A percentile compares a stretch with the other conserved stretches of the same genome.
Conservation (phyloP, 1,140 invertebrate genomes). For the Proctacanthus coquilletti region DNA sequence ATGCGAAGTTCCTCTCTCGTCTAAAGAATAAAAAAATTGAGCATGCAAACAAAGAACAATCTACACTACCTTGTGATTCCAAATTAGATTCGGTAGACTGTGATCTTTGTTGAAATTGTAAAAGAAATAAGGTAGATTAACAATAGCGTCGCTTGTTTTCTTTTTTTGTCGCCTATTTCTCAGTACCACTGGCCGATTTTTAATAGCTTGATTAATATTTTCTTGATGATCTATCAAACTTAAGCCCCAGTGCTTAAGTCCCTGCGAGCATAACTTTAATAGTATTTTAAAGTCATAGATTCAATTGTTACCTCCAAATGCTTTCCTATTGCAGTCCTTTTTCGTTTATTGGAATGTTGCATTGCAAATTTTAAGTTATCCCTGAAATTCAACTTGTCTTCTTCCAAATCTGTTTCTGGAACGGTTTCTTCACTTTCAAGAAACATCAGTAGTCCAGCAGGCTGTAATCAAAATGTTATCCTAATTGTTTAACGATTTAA, state of each 20-base stretch:
- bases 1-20: slow-evolving; percentile 89
- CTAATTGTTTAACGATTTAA: neutral
- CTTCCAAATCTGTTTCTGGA: slow-evolving; percentile 52
- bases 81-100: slow-evolving; percentile 89
- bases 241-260: slow-evolving; percentile 30
- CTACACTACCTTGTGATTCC: slow-evolving; percentile 80
- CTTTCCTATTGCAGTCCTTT: slow-evolving; percentile 55
- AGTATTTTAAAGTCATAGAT: neutral
- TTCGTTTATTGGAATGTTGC: slow-evolving; percentile 48
- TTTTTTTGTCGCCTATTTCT: slow-evolving; percentile 79
- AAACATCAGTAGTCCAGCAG: slow-evolving; percentile 75
- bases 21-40: slow-evolving; percentile 30
- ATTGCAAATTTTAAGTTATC: slow-evolving; percentile 93
- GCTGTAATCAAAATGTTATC: slow-evolving; percentile 39
- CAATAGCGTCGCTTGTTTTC: slow-evolving; percentile 55
- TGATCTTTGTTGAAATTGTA: slow-evolving; percentile 93
- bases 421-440: slow-evolving; percentile 78
- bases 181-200: slow-evolving; percentile 71
- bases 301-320: slow-evolving; percentile 63
- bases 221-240: slow-evolving; percentile 28
- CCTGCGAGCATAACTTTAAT: slow-evolving; percentile 8
- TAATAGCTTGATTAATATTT: slow-evolving; percentile 24
- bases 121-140: slow-evolving; percentile 89
- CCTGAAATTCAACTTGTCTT: slow-evolving; percentile 64
- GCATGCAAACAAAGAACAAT: slow-evolving; percentile 2